These are phyloP conservation scores for Xestia xanthographa DNA, from an alignment of 2,888 invertebrate species.

Conservation along the genomic window DNA sequence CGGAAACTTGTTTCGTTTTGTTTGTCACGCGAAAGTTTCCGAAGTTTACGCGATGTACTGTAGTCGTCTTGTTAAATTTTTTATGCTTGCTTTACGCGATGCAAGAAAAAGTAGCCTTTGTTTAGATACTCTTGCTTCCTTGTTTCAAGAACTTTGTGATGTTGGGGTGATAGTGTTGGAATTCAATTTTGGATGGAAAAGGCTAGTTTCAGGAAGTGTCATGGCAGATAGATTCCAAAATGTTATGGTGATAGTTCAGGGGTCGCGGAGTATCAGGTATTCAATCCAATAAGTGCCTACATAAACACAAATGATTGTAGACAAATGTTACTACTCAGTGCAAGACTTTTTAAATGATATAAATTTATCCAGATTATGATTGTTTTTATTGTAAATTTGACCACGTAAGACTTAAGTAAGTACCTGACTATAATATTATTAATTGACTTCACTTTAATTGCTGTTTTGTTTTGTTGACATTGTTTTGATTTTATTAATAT, in stretches of 20 bases:
- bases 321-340: too few relatives aligned
- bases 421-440: too few relatives aligned
- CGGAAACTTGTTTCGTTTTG: constrained; percentile 73
- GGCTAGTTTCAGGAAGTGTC: background rate
- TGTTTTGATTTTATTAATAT: too few relatives aligned
- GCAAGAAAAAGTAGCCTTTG: constrained; percentile 42
- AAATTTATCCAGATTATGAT: too few relatives aligned
- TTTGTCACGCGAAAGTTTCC: constrained; percentile 73
- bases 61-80: constrained; percentile 67
- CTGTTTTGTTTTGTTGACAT: too few relatives aligned
- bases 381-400: too few relatives aligned
- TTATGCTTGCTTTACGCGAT: constrained; percentile 56
- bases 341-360: too few relatives aligned
- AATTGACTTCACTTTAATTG: too few relatives aligned
- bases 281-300: too few relatives aligned
- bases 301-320: too few relatives aligned
- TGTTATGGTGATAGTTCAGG: background rate
- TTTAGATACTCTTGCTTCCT: constrained; percentile 30
- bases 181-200: constrained; percentile 22
- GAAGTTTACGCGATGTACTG: constrained; percentile 70
- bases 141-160: constrained; percentile 16
- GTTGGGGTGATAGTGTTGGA: constrained; percentile 4
- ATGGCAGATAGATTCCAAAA: background rate
- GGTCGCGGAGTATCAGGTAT: background rate
- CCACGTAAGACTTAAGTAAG: too few relatives aligned